Evolutionary conservation across 37 sponge, comb jelly and placozoan genomes (phyloP).

Genomic region (Tethya wilhelma): DNA sequence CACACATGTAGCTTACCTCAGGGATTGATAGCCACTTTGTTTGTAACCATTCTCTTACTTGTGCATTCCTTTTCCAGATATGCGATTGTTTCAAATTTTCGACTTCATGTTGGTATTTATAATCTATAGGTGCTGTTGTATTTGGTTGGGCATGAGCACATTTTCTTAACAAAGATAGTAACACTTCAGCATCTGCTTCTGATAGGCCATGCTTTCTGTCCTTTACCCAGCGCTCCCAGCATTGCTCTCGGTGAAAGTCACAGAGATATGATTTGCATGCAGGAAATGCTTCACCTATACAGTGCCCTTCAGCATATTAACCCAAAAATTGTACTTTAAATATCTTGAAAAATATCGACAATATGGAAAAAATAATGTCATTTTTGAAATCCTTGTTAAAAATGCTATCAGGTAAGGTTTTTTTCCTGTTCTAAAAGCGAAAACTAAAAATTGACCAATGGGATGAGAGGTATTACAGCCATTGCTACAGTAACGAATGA

Average conservation of each 20-base stretch:
- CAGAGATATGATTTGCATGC: neutral
- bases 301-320: too few relatives aligned
- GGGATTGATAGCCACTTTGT: neutral
- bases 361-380: too few relatives aligned
- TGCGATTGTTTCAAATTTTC: neutral
- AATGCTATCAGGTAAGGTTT: too few relatives aligned
- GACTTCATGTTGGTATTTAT: neutral
- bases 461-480: too few relatives aligned
- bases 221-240: neutral
- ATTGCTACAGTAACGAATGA: too few relatives aligned
- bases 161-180: neutral
- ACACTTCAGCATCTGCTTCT: neutral
- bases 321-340: too few relatives aligned
- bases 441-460: too few relatives aligned
- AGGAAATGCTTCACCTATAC: neutral
- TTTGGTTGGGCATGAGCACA: neutral
- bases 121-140: neutral
- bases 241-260: too few relatives aligned
- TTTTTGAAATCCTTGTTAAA: too few relatives aligned
- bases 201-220: neutral
- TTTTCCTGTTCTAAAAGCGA: too few relatives aligned
- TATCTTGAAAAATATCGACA: too few relatives aligned
- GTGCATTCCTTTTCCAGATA: neutral
- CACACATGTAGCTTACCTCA: neutral
- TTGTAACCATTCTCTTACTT: neutral